A percentile compares a stretch with the other conserved stretches of the same genome.
Conservation (phyloP, 2,797 vertebrate genomes). For the Meda fulgida region DNA sequence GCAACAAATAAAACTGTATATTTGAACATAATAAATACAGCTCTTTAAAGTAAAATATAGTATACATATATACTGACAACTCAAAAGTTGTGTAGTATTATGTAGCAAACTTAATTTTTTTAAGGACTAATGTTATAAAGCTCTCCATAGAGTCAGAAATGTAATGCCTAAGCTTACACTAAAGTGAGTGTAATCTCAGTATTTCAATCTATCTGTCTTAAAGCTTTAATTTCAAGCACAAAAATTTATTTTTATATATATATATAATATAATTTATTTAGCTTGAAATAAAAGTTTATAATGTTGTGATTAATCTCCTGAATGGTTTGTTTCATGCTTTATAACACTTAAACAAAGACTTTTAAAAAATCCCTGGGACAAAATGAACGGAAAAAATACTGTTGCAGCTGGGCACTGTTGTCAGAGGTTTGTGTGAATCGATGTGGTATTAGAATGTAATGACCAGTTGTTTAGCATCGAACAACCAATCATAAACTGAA, state of each 20-base stretch:
- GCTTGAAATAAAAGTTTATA: neutral
- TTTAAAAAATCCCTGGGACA: neutral
- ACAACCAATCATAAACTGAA: neutral
- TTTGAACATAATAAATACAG: neutral
- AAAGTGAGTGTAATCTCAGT: neutral
- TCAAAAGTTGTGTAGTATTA: neutral
- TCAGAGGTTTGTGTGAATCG: neutral
- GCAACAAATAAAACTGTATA: neutral
- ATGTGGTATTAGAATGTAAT: neutral
- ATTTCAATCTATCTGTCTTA: neutral
- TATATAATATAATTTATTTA: too few relatives aligned
- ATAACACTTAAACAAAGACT: neutral
- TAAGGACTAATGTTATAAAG: neutral
- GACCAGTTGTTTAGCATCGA: neutral
- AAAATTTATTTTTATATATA: too few relatives aligned
- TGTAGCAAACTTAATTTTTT: neutral
- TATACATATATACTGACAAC: neutral
- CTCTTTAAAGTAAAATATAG: neutral
- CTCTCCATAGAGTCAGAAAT: neutral
- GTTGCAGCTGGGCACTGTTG: neutral
- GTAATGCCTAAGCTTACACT: neutral
- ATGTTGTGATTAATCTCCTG: neutral
- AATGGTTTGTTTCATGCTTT: neutral
- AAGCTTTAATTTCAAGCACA: too few relatives aligned
- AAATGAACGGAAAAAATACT: neutral